Evolutionary conservation across 2,888 invertebrate species (phyloP), one percentile per base, ranked within the genome.

Genomic region (Amphiduros pacificus): DNA sequence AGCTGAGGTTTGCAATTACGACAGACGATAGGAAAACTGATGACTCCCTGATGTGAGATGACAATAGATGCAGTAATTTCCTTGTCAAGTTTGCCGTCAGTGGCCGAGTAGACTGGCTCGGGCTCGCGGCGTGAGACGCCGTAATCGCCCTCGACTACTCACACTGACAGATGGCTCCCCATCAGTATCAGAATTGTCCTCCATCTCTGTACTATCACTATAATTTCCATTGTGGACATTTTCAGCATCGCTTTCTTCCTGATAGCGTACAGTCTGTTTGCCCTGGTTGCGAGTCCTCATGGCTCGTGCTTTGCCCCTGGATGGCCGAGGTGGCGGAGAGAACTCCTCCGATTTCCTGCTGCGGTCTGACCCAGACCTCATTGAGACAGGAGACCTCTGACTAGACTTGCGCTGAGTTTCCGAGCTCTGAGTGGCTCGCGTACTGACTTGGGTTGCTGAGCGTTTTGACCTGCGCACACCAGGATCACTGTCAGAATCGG

Each of bases 111-210:
- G 63, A 52, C 50, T 73, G 17, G 74, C 77, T 55, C 73, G 62
- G 5, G 75, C 77, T 60, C 78, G 67, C 22, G 77, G 72, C 28
- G 92, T 92, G 72, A 93, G 87, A 82, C 90, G 91, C 57, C 94
- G 87, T 60, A 94, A 88, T 48, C 94, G 87, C 2, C 94, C 94
- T 57, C 94, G 87, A 73, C 92, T 93, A 78, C 91, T 91, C 32
- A 90, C 87, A 72, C 87, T 88, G 27, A 68, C 69, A 6, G 63
- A 31, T 1, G 58, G 53, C n/a, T 55, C 56, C 9, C 72, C 70
- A 29, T 62, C 63, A 20, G 63, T 62, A 31, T 64, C 63, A 49
- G 60, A 67, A 17, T 67, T 70, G 57, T 74, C 71, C 41, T 71
- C 71, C 32, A 44, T 55, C 22, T 57, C 53, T 6, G 63, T 63